These are phyloP conservation scores for Thymelicus sylvestris DNA, from an alignment of 2,888 invertebrate genomes.

Conservation along the genomic window DNA sequence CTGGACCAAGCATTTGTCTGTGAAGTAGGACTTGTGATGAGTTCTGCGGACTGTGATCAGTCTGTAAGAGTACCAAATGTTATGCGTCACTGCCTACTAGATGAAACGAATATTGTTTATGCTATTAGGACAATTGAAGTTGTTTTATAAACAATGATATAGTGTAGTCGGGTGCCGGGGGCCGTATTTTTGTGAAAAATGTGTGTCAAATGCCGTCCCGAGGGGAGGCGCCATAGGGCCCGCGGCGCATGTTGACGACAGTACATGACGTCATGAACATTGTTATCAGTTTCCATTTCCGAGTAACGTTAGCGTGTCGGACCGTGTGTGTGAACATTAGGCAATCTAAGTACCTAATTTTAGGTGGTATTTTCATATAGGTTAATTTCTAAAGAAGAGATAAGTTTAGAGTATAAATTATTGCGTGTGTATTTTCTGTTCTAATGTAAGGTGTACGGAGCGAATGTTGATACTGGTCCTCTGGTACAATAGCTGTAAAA, in stretches of 20 bases:
- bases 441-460: conserved; percentile 57
- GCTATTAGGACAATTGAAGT: conserved; percentile 37
- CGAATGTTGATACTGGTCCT: conserved; percentile 64
- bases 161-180: conserved; percentile 29
- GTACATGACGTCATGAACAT: conserved; percentile 47
- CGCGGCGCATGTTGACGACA: neutral
- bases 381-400: conserved; percentile 71
- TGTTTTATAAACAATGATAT: conserved; percentile 35
- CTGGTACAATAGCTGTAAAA: conserved; percentile 77
- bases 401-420: conserved; percentile 81
- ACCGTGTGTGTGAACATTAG: conserved; percentile 71
- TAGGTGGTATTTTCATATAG: conserved; percentile 76
- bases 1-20: conserved; percentile 65
- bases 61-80: conserved; percentile 57
- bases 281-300: conserved; percentile 64
- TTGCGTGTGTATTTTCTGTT: conserved; percentile 83
- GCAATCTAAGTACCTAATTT: conserved; percentile 73
- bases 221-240: conserved; percentile 24
- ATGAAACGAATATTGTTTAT: conserved; percentile 49
- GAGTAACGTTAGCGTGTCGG: conserved; percentile 56
- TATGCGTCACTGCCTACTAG: conserved; percentile 59
- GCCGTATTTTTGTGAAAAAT: conserved; percentile 35
- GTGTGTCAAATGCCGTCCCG: conserved; percentile 33
- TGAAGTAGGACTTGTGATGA: conserved; percentile 32
- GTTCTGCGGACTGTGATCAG: conserved; percentile 43